Evolutionary conservation across 2,888 invertebrate species (phyloP), one percentile per base, ranked within the genome.

Genomic region (Leptinotarsa rubiginosa): DNA sequence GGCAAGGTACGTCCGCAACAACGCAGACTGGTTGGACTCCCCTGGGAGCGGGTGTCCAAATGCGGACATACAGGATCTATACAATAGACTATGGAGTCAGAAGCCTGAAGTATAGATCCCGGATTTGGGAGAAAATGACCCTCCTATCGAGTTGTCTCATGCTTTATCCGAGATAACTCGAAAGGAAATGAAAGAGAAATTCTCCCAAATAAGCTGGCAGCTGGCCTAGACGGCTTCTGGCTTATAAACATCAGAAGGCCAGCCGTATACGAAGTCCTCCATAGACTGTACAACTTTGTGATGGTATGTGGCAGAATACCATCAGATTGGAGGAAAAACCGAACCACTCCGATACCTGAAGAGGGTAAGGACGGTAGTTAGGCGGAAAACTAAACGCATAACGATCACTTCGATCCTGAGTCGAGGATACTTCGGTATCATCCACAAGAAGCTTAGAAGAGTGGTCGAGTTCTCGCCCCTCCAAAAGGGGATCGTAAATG

Each of bases 341-440:
- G 85, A 16, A 87, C 86, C 0, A 82, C 82, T 0, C 75, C 86
- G 0, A 78, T 87, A 0, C 84, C 81, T 0, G 86, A 87, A 69
- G 79, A 80, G n/a, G 84, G 84, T 0, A 85, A 85, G 59, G 84
- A 86, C 69, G 22, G 52, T 0, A 47, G 1, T 0, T 31, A 31
- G 25, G 5, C 5, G 25, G 5, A 31, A 31, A 31, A 31, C 25
- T 31, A 31, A 5, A 5, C 25, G 1, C 25, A 31, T 31, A 31
- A 31, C 0, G 5, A 31, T 31, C 25, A 1, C 25, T 31, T 31
- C 5, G 25, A 31, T 31, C 5, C 25, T 31, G 25, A 31, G 25
- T 31, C 25, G 25, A 31, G 25, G 5, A 31, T 31, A 31, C 25
- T 31, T 31, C 25, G 25, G 25, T 25, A 4, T 25, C 25, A 25